Percentiles rank a stretch among this genome's conserved stretches.
phyloP scores from a whole-genome alignment of 2,888 invertebrate genomes.

The Dicyrtomina minuta region DNA sequence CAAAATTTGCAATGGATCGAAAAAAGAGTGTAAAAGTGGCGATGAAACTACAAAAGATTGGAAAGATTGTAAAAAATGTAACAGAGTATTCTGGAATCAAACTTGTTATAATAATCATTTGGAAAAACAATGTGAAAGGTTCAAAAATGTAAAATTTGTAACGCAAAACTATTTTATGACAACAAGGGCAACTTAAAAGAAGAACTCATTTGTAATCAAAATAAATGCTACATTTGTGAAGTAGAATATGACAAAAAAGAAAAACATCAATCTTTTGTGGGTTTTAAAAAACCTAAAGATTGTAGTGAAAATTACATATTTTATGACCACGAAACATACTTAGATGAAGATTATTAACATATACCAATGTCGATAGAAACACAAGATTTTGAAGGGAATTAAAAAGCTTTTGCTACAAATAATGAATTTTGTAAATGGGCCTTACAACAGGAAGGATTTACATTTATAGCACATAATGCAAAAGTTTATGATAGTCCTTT shows the following conservation, averaged over 20 bases:
- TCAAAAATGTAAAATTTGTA: neutral
- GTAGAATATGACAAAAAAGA: neutral
- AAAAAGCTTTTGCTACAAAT: neutral
- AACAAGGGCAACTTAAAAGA: neutral
- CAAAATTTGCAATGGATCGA: too few relatives aligned
- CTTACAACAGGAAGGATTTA: neutral
- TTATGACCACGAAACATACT: neutral
- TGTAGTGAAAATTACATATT: neutral
- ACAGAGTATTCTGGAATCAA: neutral
- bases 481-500: neutral
- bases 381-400: neutral
- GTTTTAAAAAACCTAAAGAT: neutral
- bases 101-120: too few relatives aligned
- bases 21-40: too few relatives aligned
- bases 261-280: neutral
- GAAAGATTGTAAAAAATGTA: too few relatives aligned
- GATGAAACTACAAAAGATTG: too few relatives aligned
- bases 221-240: too few relatives aligned
- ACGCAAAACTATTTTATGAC: neutral
- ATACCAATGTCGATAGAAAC: neutral
- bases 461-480: constrained; percentile 6
- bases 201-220: too few relatives aligned
- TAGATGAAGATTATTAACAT: neutral
- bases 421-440: neutral
- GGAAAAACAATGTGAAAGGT: too few relatives aligned